Evolutionary conservation across 2,797 vertebrate genomes (phyloP).

Genomic region (Taenioides sp.): DNA sequence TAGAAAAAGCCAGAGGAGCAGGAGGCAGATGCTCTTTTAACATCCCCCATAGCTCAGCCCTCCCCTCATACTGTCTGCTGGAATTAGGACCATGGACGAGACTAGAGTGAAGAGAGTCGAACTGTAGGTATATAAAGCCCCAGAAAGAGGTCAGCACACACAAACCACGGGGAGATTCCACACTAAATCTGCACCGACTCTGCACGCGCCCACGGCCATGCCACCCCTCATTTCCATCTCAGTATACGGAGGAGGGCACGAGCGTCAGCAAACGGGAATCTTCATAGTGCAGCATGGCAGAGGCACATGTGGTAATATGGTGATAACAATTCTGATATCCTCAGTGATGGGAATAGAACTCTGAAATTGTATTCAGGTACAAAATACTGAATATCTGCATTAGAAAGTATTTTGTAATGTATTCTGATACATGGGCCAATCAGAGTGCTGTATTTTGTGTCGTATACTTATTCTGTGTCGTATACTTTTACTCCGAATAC

Average conservation of each 20-base stretch:
- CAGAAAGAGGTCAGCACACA: slow-evolving; percentile 71
- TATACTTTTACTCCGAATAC: too few relatives aligned
- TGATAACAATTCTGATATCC: neutral
- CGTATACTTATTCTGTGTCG: too few relatives aligned
- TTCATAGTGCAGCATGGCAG: slow-evolving; percentile 40
- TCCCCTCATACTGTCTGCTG: slow-evolving; percentile 29
- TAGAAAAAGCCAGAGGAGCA: slow-evolving; percentile 25
- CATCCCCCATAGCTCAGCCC: slow-evolving; percentile 26
- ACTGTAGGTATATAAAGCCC: slow-evolving; percentile 54
- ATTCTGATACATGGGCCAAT: too few relatives aligned
- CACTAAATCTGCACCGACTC: slow-evolving; percentile 53
- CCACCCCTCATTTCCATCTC: slow-evolving; percentile 70
- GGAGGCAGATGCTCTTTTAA: slow-evolving; percentile 31
- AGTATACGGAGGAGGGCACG: slow-evolving; percentile 33
- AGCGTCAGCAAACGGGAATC: slow-evolving; percentile 31
- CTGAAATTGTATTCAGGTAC: too few relatives aligned
- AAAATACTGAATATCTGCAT: too few relatives aligned
- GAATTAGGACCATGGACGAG: slow-evolving; percentile 32
- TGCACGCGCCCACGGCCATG: slow-evolving; percentile 63
- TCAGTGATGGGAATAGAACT: too few relatives aligned
- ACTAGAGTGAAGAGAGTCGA: slow-evolving; percentile 30
- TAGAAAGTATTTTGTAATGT: too few relatives aligned
- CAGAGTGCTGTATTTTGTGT: too few relatives aligned
- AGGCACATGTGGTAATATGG: slow-evolving; percentile 21
- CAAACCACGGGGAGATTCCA: slow-evolving; percentile 58